These are phyloP conservation scores for Lycocorax pyrrhopterus DNA, from an alignment of 2,113 vertebrate species.

Conservation along the genomic window DNA sequence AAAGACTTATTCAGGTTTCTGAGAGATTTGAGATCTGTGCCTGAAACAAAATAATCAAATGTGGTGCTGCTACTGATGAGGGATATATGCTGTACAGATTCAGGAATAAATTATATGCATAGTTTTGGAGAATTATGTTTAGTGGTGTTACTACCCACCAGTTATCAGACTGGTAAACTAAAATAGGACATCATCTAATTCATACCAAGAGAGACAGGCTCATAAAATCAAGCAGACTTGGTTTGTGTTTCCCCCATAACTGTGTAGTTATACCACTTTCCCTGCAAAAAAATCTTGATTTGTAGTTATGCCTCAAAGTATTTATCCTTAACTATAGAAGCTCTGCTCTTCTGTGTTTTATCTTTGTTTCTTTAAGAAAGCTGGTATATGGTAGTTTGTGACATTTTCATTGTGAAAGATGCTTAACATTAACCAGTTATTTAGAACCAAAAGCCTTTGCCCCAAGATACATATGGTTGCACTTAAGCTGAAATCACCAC, in stretches of 20 bases:
- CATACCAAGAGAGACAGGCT: neutral
- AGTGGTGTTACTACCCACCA: neutral
- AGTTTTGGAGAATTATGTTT: neutral
- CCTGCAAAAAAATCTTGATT: neutral
- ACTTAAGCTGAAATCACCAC: slow-evolving; percentile 59
- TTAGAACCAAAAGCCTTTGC: slow-evolving; percentile 8
- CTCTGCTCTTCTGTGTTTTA: neutral
- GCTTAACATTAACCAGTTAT: slow-evolving; percentile 30
- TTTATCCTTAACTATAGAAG: neutral
- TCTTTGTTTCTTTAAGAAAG: neutral
- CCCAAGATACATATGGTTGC: slow-evolving; percentile 50
- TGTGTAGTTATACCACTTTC: neutral
- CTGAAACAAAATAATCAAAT: neutral
- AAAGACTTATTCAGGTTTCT: neutral
- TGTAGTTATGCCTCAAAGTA: neutral
- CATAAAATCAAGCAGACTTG: neutral
- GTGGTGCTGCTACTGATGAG: neutral
- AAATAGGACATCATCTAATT: neutral
- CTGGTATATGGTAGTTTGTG: neutral
- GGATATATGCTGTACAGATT: neutral
- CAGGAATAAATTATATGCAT: neutral
- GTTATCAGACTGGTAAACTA: neutral
- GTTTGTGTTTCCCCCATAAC: neutral
- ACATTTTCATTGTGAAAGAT: slow-evolving; percentile 13
- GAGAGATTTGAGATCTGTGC: neutral